Evolutionary conservation across 2,113 vertebrate species (phyloP).

Genomic region (Urocolius indicus): DNA sequence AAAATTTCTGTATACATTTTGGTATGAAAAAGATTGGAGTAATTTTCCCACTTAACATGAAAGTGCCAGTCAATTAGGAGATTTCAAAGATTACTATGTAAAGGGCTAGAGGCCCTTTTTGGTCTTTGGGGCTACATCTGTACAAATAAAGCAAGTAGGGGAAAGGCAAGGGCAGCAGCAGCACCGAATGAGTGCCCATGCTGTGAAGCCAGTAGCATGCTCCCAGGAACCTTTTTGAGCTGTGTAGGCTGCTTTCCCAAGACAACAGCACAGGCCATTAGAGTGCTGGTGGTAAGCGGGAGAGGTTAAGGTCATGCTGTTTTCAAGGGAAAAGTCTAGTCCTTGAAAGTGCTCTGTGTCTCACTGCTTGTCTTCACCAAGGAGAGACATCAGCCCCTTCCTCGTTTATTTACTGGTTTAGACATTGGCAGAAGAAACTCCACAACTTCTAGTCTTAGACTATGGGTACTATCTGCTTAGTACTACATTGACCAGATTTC

Average conservation of each 20-base stretch:
- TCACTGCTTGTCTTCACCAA: background rate
- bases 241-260: background rate
- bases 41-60: background rate
- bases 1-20: background rate
- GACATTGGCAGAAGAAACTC: background rate
- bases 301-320: background rate
- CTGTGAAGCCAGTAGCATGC: background rate
- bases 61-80: background rate
- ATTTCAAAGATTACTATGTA: background rate
- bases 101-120: background rate
- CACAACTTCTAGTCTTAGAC: background rate
- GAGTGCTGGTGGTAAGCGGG: background rate
- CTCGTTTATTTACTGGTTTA: background rate
- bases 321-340: background rate
- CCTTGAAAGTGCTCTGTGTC: background rate
- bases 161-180: background rate
- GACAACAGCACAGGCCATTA: background rate
- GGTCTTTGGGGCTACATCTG: background rate
- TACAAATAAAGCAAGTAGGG: background rate
- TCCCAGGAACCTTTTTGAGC: background rate
- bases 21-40: background rate
- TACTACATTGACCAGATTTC: rapidly evolving
- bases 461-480: background rate
- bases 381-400: background rate
- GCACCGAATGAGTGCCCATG: background rate